Evolutionary conservation across 2,113 vertebrate genomes (phyloP).

Genomic region (Anguilla japonica): DNA sequence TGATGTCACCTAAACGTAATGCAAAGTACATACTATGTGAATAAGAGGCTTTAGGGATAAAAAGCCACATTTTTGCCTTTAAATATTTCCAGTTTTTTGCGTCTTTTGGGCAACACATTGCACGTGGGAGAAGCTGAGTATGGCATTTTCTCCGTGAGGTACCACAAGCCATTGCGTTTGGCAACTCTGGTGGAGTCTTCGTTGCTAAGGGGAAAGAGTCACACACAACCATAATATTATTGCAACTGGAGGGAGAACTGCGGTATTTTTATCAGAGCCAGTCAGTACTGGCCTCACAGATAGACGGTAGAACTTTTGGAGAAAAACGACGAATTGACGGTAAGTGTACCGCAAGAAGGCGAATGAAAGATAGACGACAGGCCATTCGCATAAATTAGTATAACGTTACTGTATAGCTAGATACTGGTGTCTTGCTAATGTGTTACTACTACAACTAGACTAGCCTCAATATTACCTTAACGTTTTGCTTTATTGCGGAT

Average conservation of each 20-base stretch:
- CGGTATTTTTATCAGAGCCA: neutral
- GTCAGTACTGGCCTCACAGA: neutral
- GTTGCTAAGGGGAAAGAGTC: conserved; percentile 3
- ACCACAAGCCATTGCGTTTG: neutral
- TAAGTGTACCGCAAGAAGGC: neutral
- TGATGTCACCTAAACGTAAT: neutral
- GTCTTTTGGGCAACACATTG: neutral
- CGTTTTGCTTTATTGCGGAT: neutral
- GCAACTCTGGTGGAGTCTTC: neutral
- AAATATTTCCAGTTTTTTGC: neutral
- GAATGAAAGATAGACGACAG: neutral
- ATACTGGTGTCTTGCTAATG: neutral
- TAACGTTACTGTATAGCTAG: neutral
- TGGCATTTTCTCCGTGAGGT: neutral
- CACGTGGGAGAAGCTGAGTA: neutral
- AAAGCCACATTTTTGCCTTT: neutral
- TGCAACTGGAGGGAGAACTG: neutral
- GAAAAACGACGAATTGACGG: neutral
- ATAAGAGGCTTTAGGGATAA: neutral
- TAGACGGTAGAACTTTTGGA: neutral
- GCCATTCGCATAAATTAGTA: neutral
- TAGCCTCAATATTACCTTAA: no score
- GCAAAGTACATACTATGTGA: neutral
- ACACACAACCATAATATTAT: neutral
- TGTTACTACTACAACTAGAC: no score